Base-by-base conservation (phyloP, 2,113 vertebrate genomes). In the Acanthochromis polyacanthus region DNA sequence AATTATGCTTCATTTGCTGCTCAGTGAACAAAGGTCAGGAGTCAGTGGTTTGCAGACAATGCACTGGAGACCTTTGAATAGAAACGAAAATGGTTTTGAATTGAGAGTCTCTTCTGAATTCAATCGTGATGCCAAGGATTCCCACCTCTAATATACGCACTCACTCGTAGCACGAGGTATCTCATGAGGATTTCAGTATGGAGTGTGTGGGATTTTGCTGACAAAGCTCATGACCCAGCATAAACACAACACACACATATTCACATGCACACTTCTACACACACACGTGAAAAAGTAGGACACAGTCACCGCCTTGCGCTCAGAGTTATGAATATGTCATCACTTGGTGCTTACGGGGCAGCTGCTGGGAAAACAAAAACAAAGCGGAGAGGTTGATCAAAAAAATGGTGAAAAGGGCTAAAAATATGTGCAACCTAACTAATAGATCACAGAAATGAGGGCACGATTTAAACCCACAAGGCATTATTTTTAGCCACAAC, bases 271-370 rank as follows among this genome's bases (percentile, higher is more conserved):
- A 60, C 40, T 64, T 25, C 60, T 10, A 28, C 68, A 65, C 65
- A 77, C 56, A 61, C 75, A 88, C 75, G 78, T 78, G 79, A 50
- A 83, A 51, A 86, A 85, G 65, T 85, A 80, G 87, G 85, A 76
- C 90, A 85, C 63, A 59, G 53, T 67, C 17, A 19, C 25, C 19
- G 15, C 59, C 69, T 85, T 68, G 50, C 53, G 0, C 66, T 75
- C 55, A 68, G 83, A 84, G 48, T 72, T 88, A 72, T 62, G 75
- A 55, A 20, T 45, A 48, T 80, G 71, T 78, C 83, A 76, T 85
- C 78, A 78, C 72, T 79, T 59, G 52, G n/a, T 45, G 66, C 67
- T 81, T 50, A 48, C n/a, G 20, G 57, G 58, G 81, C 83, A 85
- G 70, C 66, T 85, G 79, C 58, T 72, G 66, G 59, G 22, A 65